Conservation (phyloP, 2,113 vertebrate species). For the Elanus axillaris region DNA sequence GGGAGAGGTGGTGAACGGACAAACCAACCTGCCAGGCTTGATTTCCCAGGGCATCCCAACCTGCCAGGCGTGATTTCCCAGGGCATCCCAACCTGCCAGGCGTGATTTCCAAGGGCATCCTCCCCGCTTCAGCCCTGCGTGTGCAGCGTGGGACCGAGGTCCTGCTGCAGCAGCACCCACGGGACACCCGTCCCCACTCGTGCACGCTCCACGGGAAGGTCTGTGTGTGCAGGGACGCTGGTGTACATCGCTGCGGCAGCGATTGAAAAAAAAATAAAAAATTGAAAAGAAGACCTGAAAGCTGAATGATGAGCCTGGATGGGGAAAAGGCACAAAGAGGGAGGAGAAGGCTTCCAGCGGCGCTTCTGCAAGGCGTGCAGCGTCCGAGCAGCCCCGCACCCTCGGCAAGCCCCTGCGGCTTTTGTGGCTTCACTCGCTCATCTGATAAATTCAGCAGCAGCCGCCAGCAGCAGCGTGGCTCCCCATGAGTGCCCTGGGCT, state of each 20-base stretch:
- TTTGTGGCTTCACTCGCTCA: not conserved
- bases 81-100: not conserved
- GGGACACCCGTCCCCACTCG: rapidly evolving
- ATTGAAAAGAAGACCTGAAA: not conserved
- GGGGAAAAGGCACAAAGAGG: not conserved
- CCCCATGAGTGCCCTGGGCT: not conserved
- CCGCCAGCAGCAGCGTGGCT: not conserved
- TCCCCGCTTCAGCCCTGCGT: too few species aligned
- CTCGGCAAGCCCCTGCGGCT: not conserved
- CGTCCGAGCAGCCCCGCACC: not conserved
- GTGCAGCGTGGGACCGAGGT: not conserved
- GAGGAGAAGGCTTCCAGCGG: not conserved
- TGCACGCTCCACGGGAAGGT: rapidly evolving
- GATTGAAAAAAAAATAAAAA: rapidly evolving
- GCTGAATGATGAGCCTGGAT: not conserved
- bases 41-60: not conserved
- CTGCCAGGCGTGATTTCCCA: not conserved
- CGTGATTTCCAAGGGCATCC: not conserved
- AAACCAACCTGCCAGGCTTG: not conserved
- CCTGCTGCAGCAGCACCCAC: not conserved
- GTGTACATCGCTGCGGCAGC: rapidly evolving
- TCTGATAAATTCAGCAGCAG: not conserved
- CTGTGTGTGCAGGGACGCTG: rapidly evolving
- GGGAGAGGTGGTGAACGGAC: not conserved
- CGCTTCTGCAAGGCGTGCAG: not conserved